phyloP scores from a whole-genome alignment of 2,888 invertebrate genomes.

The Phaedon cochleariae region DNA sequence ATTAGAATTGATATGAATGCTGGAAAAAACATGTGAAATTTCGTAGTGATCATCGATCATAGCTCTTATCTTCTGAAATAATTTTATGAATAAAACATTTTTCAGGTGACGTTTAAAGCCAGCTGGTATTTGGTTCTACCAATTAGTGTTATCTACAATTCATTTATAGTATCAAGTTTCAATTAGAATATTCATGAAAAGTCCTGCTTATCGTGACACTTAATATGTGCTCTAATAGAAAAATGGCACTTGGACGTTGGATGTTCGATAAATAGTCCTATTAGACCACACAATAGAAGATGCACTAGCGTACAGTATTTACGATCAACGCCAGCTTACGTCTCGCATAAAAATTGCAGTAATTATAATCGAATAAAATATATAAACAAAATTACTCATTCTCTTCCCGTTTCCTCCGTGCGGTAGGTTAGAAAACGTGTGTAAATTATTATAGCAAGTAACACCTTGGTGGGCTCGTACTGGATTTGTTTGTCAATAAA shows the following conservation, averaged over 20 bases:
- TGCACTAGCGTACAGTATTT: conserved; percentile 47
- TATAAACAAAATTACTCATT: conserved; percentile 43
- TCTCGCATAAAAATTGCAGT: conserved; percentile 58
- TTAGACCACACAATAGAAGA: conserved; percentile 45
- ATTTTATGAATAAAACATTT: neutral
- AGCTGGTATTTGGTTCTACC: conserved; percentile 10
- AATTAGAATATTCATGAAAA: conserved; percentile 37
- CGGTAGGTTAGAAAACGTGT: conserved; percentile 49
- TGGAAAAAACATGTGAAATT: neutral
- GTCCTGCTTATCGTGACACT: conserved; percentile 32
- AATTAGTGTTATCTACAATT: conserved; percentile 13
- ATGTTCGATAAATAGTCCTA: conserved; percentile 37
- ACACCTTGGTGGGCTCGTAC: conserved; percentile 29
- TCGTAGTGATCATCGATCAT: neutral
- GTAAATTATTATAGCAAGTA: conserved; percentile 23
- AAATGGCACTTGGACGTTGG: conserved; percentile 39
- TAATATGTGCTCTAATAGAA: conserved; percentile 28
- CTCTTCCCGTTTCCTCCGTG: conserved; percentile 41
- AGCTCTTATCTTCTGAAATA: neutral
- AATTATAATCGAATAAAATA: conserved; percentile 49
- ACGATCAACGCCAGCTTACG: conserved; percentile 49
- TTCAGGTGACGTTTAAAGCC: neutral
- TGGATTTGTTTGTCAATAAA: conserved; percentile 2
- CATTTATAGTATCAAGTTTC: conserved; percentile 28
- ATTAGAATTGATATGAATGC: too few relatives aligned